Evolutionary conservation across 2,888 invertebrate genomes (phyloP).

Genomic region (Lysandra bellargus): DNA sequence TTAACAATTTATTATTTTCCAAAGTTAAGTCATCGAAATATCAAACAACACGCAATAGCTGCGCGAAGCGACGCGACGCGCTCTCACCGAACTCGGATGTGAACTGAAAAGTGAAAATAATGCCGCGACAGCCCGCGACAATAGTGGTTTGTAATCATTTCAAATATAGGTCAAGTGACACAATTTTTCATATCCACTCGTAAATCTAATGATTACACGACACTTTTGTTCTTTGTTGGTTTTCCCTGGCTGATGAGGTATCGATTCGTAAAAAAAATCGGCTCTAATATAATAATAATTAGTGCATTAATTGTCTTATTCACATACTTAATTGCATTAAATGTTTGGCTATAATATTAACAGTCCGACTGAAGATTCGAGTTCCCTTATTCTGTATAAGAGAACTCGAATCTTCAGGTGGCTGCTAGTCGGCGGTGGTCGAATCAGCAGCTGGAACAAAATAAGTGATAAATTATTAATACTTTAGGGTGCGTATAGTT

Average conservation of each 20-base stretch:
- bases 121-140: neutral
- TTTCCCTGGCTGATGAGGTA: neutral
- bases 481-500: no score
- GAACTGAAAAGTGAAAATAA: neutral
- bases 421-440: no score
- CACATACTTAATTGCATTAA: no score
- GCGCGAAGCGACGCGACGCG: neutral
- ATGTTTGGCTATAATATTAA: no score
- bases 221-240: neutral
- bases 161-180: constrained; percentile 4
- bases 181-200: constrained; percentile 11
- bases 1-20: neutral
- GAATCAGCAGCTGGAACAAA: no score
- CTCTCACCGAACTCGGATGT: neutral
- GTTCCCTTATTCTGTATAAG: no score
- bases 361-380: no score
- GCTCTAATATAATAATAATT: no score
- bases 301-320: no score
- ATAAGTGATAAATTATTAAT: no score
- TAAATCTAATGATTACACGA: constrained; percentile 2
- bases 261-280: no score
- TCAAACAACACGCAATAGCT: neutral
- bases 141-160: neutral
- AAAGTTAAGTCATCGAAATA: neutral
- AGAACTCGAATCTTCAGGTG: no score